A percentile compares a stretch with the other conserved stretches of the same genome.
Evolutionary conservation across 1,140 invertebrate species (phyloP).

Genomic region (Coboldia fuscipes): DNA sequence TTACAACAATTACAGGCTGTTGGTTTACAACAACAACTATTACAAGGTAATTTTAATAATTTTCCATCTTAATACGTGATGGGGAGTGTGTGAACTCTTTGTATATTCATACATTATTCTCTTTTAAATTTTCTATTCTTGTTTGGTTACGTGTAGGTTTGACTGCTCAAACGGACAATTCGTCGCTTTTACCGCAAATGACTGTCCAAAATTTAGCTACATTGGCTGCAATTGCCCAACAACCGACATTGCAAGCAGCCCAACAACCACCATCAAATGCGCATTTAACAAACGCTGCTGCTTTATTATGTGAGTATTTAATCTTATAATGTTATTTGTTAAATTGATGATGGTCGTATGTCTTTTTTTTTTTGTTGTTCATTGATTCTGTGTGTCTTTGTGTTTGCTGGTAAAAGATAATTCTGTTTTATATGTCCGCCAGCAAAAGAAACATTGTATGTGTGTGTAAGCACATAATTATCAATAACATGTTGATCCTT

Average conservation of each 20-base stretch:
- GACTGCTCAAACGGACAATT: constrained; percentile 15
- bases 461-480: too few relatives aligned
- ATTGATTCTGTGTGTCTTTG: too few relatives aligned
- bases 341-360: not conserved
- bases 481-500: too few relatives aligned
- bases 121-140: not conserved
- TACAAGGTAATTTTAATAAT: constrained; percentile 24
- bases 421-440: too few relatives aligned
- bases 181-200: constrained; percentile 43
- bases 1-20: constrained; percentile 57
- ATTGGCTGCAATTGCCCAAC: constrained; percentile 64
- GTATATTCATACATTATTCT: not conserved
- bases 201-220: constrained; percentile 79
- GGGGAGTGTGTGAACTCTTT: not conserved
- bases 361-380: not conserved
- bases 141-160: constrained; percentile 11
- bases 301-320: constrained; percentile 20
- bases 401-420: too few relatives aligned
- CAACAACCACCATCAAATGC: constrained; percentile 24
- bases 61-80: not conserved
- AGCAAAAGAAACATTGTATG: too few relatives aligned
- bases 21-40: constrained; percentile 47
- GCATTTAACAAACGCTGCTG: constrained; percentile 19
- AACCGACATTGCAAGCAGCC: constrained; percentile 33
- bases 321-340: not conserved